Percentiles rank a stretch among this genome's conserved stretches.
Conservation (phyloP, 2,797 vertebrate genomes). For the Momotus momota region DNA sequence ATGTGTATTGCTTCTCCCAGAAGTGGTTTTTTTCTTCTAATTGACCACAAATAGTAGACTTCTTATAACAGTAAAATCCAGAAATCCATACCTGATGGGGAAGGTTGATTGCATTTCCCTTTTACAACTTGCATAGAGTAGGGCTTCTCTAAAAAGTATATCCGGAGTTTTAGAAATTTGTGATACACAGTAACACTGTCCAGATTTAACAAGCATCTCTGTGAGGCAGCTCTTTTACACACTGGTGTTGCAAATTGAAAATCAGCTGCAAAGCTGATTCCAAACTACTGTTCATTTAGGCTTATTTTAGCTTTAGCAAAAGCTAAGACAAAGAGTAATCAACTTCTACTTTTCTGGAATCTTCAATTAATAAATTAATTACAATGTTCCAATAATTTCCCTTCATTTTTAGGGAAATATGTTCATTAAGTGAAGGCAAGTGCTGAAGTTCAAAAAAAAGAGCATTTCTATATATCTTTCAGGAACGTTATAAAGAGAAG, state of each 20-base stretch:
- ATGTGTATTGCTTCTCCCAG: neutral
- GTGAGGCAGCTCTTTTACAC: constrained; percentile 34
- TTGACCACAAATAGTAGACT: neutral
- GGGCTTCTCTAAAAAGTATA: constrained; percentile 29
- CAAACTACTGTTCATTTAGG: neutral
- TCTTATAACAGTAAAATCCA: constrained; percentile 8
- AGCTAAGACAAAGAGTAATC: constrained; percentile 2
- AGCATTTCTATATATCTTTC: neutral
- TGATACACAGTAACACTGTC: constrained; percentile 20
- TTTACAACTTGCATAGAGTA: constrained; percentile 39
- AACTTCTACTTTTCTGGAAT: neutral
- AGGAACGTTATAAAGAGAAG: neutral
- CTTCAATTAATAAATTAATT: constrained; percentile 49
- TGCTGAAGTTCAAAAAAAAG: neutral
- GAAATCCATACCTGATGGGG: neutral
- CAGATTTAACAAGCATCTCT: constrained; percentile 37
- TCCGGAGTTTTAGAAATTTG: constrained; percentile 49
- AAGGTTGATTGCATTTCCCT: constrained; percentile 10
- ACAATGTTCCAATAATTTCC: constrained; percentile 11
- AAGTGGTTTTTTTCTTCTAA: neutral
- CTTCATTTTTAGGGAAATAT: constrained; percentile 19
- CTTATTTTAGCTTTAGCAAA: neutral
- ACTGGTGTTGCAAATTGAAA: neutral
- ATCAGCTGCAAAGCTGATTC: neutral
- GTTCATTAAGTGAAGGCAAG: neutral